phyloP scores from a whole-genome alignment of 2,888 invertebrate species.

The Hypercompe scribonia region DNA sequence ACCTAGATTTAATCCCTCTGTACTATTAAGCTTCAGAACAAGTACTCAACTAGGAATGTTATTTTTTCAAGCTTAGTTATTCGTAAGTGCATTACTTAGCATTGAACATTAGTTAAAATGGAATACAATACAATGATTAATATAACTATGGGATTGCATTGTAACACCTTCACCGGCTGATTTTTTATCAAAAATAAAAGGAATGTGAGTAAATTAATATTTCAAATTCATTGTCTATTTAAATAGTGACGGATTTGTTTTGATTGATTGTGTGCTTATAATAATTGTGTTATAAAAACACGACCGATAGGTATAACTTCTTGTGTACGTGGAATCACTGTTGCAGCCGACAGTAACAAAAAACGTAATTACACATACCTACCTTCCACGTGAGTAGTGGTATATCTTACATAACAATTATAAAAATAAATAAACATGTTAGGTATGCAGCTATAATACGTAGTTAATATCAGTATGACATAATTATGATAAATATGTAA shows the following conservation, averaged over 20 bases:
- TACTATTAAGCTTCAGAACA: conserved; percentile 14
- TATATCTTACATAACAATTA: not conserved
- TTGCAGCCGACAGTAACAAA: not conserved
- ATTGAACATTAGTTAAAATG: not conserved
- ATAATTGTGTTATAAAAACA: not conserved
- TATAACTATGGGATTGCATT: not conserved
- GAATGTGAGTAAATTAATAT: not conserved
- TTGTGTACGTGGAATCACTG: not conserved
- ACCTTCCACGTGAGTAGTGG: not conserved
- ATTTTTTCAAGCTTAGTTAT: not conserved
- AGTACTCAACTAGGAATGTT: not conserved
- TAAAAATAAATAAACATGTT: not conserved
- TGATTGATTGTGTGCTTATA: not conserved
- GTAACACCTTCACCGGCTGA: not conserved
- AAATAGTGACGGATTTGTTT: too few relatives aligned
- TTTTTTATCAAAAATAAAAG: too few relatives aligned
- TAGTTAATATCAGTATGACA: not conserved
- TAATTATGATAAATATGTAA: not conserved
- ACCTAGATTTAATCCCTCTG: conserved; percentile 30
- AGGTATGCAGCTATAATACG: not conserved
- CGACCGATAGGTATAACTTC: not conserved
- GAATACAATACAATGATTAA: not conserved
- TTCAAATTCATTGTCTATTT: too few relatives aligned
- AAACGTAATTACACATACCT: not conserved
- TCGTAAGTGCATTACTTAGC: not conserved